Percentiles rank a stretch among this genome's conserved stretches.
Evolutionary conservation across 2,113 vertebrate genomes (phyloP).

Genomic region (Axis porcinus): DNA sequence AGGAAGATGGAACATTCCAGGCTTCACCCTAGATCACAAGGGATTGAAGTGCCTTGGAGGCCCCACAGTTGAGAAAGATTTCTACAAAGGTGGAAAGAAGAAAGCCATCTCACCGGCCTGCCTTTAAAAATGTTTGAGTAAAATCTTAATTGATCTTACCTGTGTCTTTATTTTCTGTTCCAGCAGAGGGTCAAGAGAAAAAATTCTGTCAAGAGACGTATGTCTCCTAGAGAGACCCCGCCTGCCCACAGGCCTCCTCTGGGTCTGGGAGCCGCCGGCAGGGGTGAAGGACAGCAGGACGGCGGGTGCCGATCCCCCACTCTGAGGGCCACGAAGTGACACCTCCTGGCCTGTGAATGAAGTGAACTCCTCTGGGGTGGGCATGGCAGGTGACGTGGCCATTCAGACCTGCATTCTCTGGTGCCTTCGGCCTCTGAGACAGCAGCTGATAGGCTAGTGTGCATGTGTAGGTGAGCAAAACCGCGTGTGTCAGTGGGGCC

Average conservation of each 20-base stretch:
- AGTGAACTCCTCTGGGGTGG: not conserved
- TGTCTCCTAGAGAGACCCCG: not conserved
- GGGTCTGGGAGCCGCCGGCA: not conserved
- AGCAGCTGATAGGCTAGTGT: not conserved
- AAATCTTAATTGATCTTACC: not conserved
- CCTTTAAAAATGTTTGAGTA: not conserved
- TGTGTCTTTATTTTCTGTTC: not conserved
- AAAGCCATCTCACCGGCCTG: not conserved
- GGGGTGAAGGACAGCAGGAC: not conserved
- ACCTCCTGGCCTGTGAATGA: not conserved
- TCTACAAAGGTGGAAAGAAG: not conserved
- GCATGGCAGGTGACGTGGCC: not conserved
- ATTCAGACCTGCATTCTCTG: rapidly evolving
- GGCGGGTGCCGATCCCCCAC: rapidly evolving
- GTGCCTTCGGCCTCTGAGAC: not conserved
- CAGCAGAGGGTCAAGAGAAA: not conserved
- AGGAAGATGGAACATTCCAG: no score
- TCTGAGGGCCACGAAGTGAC: not conserved
- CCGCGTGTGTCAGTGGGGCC: rapidly evolving
- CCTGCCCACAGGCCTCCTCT: not conserved
- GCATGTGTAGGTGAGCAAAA: not conserved
- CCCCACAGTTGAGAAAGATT: not conserved
- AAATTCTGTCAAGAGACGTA: not conserved
- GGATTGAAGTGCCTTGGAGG: not conserved
- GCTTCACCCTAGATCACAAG: not conserved